Evolutionary conservation across 2,888 invertebrate species (phyloP).

Genomic region (Brachypalpus laphriformis): DNA sequence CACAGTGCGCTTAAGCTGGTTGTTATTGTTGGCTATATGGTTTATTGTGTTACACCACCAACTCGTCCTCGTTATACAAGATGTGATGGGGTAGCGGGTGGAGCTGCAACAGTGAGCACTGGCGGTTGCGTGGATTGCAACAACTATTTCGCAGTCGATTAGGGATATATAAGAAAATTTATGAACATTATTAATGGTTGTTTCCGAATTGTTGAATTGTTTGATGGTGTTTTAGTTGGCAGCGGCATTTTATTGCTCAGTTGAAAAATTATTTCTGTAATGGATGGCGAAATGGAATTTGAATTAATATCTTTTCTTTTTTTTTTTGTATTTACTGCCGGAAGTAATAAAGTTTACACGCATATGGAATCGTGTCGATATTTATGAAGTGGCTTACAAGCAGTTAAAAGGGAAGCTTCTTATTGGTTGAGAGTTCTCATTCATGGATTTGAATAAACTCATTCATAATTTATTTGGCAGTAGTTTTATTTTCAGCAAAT

Average conservation of each 20-base stretch:
- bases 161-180: conserved; percentile 50
- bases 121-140: conserved; percentile 54
- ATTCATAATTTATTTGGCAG: too few relatives aligned
- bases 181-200: conserved; percentile 67
- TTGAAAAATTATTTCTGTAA: conserved; percentile 37
- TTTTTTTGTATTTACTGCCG: conserved; percentile 4
- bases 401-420: neutral
- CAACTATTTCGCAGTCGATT: conserved; percentile 63
- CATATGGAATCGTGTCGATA: neutral
- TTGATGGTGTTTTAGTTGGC: conserved; percentile 62
- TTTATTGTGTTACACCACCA: conserved; percentile 19
- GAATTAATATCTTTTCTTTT: conserved; percentile 13
- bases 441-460: too few relatives aligned
- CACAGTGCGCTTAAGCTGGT: conserved; percentile 46
- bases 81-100: too few relatives aligned
- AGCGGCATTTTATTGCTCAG: conserved; percentile 53
- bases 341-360: conserved; percentile 22
- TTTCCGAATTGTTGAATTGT: conserved; percentile 66
- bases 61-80: too few relatives aligned
- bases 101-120: conserved; percentile 7
- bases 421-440: too few relatives aligned
- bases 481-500: too few relatives aligned
- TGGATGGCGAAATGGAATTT: conserved; percentile 2
- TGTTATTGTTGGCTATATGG: conserved; percentile 29
- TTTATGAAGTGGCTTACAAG: neutral